Conservation (phyloP, 2,797 vertebrate genomes). For the Australoheros facetus region DNA sequence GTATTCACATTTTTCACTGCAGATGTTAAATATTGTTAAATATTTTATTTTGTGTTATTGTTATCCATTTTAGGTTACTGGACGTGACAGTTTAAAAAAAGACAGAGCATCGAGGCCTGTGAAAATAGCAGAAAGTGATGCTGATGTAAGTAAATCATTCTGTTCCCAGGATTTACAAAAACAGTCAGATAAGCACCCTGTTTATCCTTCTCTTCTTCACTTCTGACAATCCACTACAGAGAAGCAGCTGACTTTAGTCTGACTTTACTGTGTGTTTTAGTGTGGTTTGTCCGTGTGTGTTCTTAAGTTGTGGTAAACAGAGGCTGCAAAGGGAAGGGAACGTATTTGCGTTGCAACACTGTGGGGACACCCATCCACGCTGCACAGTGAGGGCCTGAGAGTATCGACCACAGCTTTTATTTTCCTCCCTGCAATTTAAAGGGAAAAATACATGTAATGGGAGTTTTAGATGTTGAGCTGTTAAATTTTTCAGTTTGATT, state of each 20-base stretch:
- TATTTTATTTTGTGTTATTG: constrained; percentile 38
- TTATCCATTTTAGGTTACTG: constrained; percentile 86
- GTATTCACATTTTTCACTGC: neutral
- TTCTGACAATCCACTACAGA: constrained; percentile 66
- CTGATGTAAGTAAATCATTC: constrained; percentile 88
- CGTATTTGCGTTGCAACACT: constrained; percentile 69
- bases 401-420: constrained; percentile 80
- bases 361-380: constrained; percentile 73
- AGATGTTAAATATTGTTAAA: constrained; percentile 12
- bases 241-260: constrained; percentile 53
- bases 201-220: constrained; percentile 53
- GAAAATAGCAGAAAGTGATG: constrained; percentile 96
- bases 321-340: constrained; percentile 65
- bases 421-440: constrained; percentile 82
- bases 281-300: constrained; percentile 55
- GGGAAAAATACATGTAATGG: constrained; percentile 86
- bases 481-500: constrained; percentile 88
- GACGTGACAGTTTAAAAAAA: constrained; percentile 88
- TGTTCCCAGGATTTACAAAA: constrained; percentile 44
- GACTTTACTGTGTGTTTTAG: constrained; percentile 58
- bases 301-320: constrained; percentile 76
- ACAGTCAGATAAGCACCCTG: constrained; percentile 37
- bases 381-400: constrained; percentile 71
- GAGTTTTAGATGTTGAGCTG: constrained; percentile 82
- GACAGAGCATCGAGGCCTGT: constrained; percentile 89